Conservation (phyloP, 1,140 invertebrate genomes). For the Drosophila asahinai region DNA sequence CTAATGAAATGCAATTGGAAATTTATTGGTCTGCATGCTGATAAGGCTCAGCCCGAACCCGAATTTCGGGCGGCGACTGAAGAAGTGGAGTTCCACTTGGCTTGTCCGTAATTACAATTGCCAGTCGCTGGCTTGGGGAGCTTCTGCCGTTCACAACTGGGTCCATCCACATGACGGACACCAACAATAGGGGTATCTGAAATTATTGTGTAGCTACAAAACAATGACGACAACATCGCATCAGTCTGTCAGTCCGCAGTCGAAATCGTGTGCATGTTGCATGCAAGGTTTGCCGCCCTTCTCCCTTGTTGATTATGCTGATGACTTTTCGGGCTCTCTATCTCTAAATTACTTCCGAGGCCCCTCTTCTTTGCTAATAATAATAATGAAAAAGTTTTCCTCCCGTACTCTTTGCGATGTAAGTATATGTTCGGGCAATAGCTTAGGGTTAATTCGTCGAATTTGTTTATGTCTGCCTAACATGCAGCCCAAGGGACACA, state of each 20-base stretch:
- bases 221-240: slow-evolving; percentile 55
- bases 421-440: slow-evolving; percentile 15
- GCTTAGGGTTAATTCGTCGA: slow-evolving; percentile 37
- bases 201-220: slow-evolving; percentile 52
- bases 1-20: slow-evolving; percentile 65
- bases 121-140: slow-evolving; percentile 20
- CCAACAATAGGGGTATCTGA: slow-evolving; percentile 45
- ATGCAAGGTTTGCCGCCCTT: slow-evolving; percentile 51
- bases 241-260: slow-evolving; percentile 41
- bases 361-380: slow-evolving; percentile 54
- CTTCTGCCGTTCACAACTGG: slow-evolving; percentile 25
- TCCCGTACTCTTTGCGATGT: slow-evolving; percentile 10
- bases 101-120: slow-evolving; percentile 51
- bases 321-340: slow-evolving; percentile 45
- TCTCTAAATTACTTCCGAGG: slow-evolving; percentile 20
- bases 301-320: slow-evolving; percentile 61
- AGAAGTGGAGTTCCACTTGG: slow-evolving; percentile 47
- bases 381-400: slow-evolving; percentile 62
- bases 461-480: slow-evolving; percentile 32
- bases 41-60: slow-evolving; percentile 28
- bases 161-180: slow-evolving; percentile 52
- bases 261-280: slow-evolving; percentile 57
- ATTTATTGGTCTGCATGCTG: slow-evolving; percentile 53
- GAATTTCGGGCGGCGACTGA: slow-evolving; percentile 6
- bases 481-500: slow-evolving; percentile 29